Conservation (phyloP, 2,888 invertebrate species). For the Seira ritae region DNA sequence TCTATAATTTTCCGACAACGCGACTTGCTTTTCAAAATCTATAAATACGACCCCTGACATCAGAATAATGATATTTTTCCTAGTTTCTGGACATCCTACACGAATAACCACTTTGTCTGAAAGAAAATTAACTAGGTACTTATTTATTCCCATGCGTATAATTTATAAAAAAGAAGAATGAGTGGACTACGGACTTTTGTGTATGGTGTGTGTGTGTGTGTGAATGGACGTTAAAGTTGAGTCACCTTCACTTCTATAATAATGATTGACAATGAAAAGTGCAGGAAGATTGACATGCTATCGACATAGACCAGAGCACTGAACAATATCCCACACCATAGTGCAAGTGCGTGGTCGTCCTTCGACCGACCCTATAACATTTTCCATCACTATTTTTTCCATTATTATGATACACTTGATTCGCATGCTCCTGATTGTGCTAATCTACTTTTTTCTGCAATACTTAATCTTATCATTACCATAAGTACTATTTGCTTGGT, state of each 20-base stretch:
- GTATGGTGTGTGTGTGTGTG: too few species aligned
- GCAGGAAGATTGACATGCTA: background rate
- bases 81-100: too few species aligned
- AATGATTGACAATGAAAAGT: background rate
- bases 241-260: background rate
- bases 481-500: background rate
- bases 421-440: background rate
- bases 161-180: too few species aligned
- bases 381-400: background rate
- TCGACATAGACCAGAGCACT: slow-evolving; percentile 4
- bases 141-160: too few species aligned
- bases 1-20: too few species aligned
- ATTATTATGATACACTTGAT: background rate
- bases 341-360: slow-evolving; percentile 5
- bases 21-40: too few species aligned
- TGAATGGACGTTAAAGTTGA: too few species aligned
- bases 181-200: too few species aligned
- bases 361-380: slow-evolving; percentile 1
- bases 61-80: too few species aligned
- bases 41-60: too few species aligned
- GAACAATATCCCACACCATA: background rate
- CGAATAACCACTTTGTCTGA: too few species aligned
- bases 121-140: too few species aligned
- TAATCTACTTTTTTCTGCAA: slow-evolving; percentile 2
- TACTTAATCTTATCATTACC: slow-evolving; percentile 6